Evolutionary conservation across 2,113 vertebrate genomes (phyloP).

Genomic region (Talpa occidentalis): DNA sequence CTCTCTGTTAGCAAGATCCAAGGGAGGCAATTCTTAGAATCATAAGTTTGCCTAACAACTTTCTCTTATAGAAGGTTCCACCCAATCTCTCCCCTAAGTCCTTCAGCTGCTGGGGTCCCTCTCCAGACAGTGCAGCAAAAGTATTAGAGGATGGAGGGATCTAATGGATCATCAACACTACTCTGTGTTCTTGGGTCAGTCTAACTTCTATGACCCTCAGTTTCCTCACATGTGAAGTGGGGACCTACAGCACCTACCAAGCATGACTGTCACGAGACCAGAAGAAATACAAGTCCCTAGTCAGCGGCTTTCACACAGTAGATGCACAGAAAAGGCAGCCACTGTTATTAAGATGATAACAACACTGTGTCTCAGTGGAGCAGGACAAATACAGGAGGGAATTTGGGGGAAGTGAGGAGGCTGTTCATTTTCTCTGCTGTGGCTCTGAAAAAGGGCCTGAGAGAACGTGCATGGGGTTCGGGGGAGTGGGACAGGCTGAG

Average conservation of each 20-base stretch:
- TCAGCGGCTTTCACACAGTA: background rate
- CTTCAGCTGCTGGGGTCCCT: background rate
- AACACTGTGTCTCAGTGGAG: fast-evolving
- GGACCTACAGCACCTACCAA: background rate
- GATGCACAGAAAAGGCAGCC: background rate
- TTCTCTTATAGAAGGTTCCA: background rate
- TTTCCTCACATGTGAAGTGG: background rate
- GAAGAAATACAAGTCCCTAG: background rate
- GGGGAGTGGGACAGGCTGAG: no score
- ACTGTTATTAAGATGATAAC: background rate
- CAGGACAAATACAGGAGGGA: background rate
- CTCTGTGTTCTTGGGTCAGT: background rate
- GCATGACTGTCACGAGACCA: background rate
- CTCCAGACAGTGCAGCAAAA: background rate
- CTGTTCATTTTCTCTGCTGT: background rate
- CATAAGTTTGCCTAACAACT: background rate
- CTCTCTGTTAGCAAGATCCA: background rate
- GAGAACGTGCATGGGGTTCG: background rate
- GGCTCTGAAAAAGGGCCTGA: background rate
- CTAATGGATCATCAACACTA: background rate
- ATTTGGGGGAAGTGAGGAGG: background rate
- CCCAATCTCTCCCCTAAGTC: background rate
- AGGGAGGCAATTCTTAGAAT: background rate
- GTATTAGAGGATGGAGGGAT: background rate
- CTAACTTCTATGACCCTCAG: background rate